These are phyloP conservation scores for Lasiurus borealis DNA, from an alignment of 2,113 vertebrate species.

Conservation along the genomic window DNA sequence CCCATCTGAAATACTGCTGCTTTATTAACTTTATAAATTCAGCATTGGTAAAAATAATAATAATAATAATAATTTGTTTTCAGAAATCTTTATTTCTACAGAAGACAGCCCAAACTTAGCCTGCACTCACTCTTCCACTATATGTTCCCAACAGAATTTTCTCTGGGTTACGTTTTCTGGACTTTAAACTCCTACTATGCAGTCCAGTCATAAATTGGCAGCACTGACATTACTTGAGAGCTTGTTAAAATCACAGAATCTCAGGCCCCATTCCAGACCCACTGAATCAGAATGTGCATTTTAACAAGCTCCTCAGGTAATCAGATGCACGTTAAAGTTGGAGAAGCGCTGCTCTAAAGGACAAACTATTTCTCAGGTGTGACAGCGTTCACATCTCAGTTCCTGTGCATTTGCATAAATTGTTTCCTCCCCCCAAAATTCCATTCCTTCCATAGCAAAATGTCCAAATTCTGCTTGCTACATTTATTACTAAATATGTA, in stretches of 20 bases:
- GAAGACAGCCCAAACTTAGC: neutral
- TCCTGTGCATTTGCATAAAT: neutral
- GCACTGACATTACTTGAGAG: neutral
- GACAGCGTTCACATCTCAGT: neutral
- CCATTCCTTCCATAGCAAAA: neutral
- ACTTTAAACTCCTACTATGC: neutral
- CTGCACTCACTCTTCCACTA: neutral
- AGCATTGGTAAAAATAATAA: neutral
- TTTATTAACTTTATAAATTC: neutral
- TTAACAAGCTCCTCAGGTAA: neutral
- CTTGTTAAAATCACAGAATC: neutral
- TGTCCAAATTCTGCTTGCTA: neutral
- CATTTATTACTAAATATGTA: neutral
- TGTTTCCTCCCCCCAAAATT: neutral
- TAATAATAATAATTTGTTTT: neutral
- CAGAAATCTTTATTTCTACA: conserved; percentile 7
- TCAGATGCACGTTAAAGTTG: neutral
- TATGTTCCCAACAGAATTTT: neutral
- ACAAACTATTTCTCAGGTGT: neutral
- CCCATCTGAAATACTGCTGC: neutral
- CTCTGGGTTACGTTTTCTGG: neutral
- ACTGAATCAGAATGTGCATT: neutral
- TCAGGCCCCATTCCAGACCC: neutral
- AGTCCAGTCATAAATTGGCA: neutral
- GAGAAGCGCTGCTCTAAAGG: neutral